These are phyloP conservation scores for Coilia nasus DNA, from an alignment of 2,797 vertebrate species.

Conservation along the genomic window DNA sequence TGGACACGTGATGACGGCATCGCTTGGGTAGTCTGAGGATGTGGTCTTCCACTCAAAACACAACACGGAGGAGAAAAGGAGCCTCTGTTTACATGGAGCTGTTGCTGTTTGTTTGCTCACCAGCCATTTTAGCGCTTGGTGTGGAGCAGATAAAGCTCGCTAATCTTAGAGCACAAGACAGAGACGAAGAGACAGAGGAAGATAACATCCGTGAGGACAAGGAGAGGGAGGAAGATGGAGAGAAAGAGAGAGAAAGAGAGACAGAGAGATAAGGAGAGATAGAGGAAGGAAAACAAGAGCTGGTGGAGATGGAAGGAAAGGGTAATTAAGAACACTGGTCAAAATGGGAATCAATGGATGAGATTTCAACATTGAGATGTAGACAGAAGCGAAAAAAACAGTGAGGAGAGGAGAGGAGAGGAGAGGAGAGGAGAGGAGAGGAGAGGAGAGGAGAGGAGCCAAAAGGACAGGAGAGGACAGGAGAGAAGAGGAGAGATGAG, in stretches of 20 bases:
- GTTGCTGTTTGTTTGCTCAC: background rate
- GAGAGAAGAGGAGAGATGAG: background rate
- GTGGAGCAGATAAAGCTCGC: background rate
- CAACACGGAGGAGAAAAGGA: background rate
- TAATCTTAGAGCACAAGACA: background rate
- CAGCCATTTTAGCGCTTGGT: background rate
- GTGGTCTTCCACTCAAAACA: background rate
- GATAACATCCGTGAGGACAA: background rate
- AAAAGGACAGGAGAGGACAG: slow-evolving; percentile 15
- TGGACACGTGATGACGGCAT: too few relatives aligned
- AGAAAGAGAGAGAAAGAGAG: slow-evolving; percentile 16
- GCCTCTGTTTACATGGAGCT: background rate
- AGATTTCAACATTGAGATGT: background rate
- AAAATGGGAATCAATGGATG: background rate
- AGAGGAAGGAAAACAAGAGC: background rate
- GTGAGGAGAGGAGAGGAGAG: background rate
- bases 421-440: background rate
- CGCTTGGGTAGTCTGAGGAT: background rate
- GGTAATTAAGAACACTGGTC: background rate
- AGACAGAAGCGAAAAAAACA: background rate
- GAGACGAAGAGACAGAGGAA: slow-evolving; percentile 2
- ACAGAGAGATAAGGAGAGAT: background rate
- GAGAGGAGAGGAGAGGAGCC: background rate
- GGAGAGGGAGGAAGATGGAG: background rate
- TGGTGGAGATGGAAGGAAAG: background rate